Evolutionary conservation across 1,140 invertebrate species (phyloP).

Genomic region (Drosophila tani): DNA sequence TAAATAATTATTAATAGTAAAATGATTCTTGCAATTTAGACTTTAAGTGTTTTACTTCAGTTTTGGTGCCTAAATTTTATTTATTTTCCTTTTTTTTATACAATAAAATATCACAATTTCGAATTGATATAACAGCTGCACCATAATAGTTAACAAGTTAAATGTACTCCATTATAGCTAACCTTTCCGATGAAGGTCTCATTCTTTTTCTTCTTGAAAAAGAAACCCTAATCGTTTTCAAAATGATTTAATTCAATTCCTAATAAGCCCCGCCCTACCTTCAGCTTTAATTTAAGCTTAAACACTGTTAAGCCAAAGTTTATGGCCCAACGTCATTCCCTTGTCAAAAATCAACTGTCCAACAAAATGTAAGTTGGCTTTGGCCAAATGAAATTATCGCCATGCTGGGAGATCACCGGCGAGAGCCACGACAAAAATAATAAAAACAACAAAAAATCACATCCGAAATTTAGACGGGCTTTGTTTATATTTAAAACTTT

Average conservation of each 20-base stretch:
- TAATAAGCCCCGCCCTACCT: background rate
- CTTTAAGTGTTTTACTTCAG: too few relatives aligned
- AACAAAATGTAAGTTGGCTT: slow-evolving; percentile 41
- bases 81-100: too few relatives aligned
- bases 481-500: slow-evolving; percentile 54
- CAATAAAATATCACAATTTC: too few relatives aligned
- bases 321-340: slow-evolving; percentile 9
- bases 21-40: too few relatives aligned
- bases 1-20: too few relatives aligned
- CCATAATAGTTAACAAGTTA: background rate
- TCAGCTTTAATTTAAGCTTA: slow-evolving; percentile 10
- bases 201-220: background rate
- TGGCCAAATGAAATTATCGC: slow-evolving; percentile 43
- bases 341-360: slow-evolving; percentile 42
- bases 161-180: background rate
- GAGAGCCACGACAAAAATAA: background rate
- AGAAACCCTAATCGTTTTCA: background rate
- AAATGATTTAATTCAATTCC: slow-evolving; percentile 1
- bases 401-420: slow-evolving; percentile 9
- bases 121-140: too few relatives aligned
- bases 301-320: slow-evolving; percentile 4
- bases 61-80: too few relatives aligned
- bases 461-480: slow-evolving; percentile 34
- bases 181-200: background rate
- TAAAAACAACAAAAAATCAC: slow-evolving; percentile 15